phyloP scores from a whole-genome alignment of 1,140 invertebrate genomes.

The Heliconius nattereri region DNA sequence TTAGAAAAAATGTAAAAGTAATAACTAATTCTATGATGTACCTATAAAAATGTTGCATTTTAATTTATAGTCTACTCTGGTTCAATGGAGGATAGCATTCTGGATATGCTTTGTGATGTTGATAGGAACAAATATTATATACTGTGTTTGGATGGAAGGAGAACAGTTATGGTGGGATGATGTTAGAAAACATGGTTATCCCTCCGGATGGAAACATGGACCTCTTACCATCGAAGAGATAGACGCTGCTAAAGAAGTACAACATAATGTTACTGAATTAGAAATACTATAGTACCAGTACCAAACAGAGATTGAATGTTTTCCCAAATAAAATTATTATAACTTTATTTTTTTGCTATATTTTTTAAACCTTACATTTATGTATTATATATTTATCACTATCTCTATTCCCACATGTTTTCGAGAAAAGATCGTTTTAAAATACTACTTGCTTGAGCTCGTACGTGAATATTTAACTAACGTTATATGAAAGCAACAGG shows the following conservation, averaged over 20 bases:
- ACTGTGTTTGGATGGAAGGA: slow-evolving; percentile 85
- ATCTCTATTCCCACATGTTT: too few relatives aligned
- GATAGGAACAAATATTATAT: slow-evolving; percentile 86
- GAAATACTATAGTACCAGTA: neutral
- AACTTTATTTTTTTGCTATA: too few relatives aligned
- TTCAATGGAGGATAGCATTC: slow-evolving; percentile 90
- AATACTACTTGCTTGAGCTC: too few relatives aligned
- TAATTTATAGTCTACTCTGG: slow-evolving; percentile 83
- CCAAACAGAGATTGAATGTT: neutral
- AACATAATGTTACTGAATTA: neutral
- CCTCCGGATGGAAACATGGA: slow-evolving; percentile 65
- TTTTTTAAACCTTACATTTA: too few relatives aligned
- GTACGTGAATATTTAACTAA: too few relatives aligned
- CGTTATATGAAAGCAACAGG: too few relatives aligned
- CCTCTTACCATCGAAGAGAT: slow-evolving; percentile 47
- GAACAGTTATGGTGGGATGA: slow-evolving; percentile 87
- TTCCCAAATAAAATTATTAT: neutral
- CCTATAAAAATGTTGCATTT: neutral
- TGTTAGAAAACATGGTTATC: slow-evolving; percentile 64
- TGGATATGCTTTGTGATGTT: slow-evolving; percentile 89
- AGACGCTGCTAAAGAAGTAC: slow-evolving; percentile 42
- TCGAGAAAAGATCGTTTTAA: too few relatives aligned
- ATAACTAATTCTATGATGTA: too few relatives aligned
- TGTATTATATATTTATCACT: too few relatives aligned
- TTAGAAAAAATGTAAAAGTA: too few relatives aligned